Evolutionary conservation across 2,113 vertebrate genomes (phyloP).

Genomic region (Carollia perspicillata): DNA sequence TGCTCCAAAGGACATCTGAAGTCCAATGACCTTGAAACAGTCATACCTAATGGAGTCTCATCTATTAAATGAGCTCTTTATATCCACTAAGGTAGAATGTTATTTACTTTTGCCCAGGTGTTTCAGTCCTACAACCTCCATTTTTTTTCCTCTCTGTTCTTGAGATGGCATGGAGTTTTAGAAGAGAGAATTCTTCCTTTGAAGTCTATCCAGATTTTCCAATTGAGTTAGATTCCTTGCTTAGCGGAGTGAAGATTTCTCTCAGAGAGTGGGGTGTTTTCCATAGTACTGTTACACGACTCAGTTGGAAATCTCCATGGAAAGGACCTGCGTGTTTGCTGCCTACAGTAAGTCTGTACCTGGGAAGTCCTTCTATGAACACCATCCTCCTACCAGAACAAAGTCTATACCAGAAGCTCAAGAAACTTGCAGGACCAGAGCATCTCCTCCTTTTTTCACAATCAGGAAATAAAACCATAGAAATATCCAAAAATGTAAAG

Average conservation of each 20-base stretch:
- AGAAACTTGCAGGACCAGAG: background rate
- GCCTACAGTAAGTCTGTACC: background rate
- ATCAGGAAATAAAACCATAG: background rate
- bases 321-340: background rate
- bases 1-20: background rate
- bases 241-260: background rate
- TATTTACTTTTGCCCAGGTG: background rate
- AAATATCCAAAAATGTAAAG: background rate
- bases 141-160: background rate
- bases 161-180: background rate
- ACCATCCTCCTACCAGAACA: background rate
- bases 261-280: background rate
- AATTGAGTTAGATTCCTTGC: background rate
- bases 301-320: background rate
- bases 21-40: background rate
- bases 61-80: background rate
- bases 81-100: background rate
- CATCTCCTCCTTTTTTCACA: background rate
- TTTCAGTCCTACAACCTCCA: background rate
- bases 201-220: background rate
- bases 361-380: background rate
- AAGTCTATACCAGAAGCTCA: background rate
- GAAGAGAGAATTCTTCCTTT: background rate
- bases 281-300: background rate
- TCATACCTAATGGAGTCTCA: background rate